phyloP scores from a whole-genome alignment of 2,113 vertebrate genomes.

The Prunella himalayana region DNA sequence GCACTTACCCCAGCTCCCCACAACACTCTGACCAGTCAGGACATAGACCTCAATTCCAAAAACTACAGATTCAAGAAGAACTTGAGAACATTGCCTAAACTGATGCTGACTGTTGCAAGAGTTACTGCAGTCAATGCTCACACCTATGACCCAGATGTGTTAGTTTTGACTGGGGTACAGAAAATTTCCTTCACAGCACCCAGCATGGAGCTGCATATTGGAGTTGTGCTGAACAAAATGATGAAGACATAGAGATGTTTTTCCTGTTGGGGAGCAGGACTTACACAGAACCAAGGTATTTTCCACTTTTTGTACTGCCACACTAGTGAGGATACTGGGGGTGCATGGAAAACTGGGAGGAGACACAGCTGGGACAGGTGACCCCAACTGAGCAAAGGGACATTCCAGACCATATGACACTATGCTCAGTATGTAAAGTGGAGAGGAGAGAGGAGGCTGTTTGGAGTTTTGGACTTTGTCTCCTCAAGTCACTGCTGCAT shows the following conservation, averaged over 20 bases:
- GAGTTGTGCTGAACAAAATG: background rate
- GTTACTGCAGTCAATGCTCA: background rate
- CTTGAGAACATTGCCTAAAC: background rate
- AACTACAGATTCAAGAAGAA: background rate
- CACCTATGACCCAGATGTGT: background rate
- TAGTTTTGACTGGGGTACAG: background rate
- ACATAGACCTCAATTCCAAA: background rate
- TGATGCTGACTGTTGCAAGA: background rate
- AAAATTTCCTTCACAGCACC: background rate
- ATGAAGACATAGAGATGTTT: background rate
- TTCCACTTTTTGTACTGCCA: background rate
- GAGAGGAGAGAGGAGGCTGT: background rate
- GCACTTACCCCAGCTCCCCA: fast-evolving
- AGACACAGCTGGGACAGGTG: background rate
- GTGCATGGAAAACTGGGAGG: background rate
- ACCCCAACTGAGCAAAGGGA: background rate
- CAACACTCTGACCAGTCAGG: background rate
- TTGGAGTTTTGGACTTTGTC: background rate
- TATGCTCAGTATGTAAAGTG: background rate
- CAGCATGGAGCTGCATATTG: background rate
- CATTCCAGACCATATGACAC: background rate
- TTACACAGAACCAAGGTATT: background rate
- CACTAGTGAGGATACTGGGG: background rate
- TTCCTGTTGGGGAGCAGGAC: background rate
- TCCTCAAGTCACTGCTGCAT: background rate